These are phyloP conservation scores for Sebastes minor DNA, from an alignment of 2,797 vertebrate species.

Conservation along the genomic window DNA sequence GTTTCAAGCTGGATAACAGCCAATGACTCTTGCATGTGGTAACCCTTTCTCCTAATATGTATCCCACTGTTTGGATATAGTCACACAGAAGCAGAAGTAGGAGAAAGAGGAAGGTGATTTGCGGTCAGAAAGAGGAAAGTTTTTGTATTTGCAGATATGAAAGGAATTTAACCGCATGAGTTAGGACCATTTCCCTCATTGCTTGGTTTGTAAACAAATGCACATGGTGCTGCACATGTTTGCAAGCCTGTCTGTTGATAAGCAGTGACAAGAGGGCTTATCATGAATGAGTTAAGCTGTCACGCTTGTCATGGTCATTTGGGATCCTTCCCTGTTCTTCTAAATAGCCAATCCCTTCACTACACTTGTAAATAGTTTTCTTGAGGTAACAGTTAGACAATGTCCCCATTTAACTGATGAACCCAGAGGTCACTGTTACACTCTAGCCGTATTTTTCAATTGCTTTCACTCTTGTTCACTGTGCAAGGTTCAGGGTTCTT, in stretches of 20 bases:
- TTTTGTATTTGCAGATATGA: slow-evolving; percentile 6
- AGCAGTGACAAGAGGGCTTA: neutral
- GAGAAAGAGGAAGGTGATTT: slow-evolving; percentile 59
- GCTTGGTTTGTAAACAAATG: slow-evolving; percentile 62
- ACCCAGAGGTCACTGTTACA: neutral
- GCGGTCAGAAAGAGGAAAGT: slow-evolving; percentile 62
- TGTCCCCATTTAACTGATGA: neutral
- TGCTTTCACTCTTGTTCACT: neutral
- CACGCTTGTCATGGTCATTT: neutral
- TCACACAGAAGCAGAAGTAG: slow-evolving; percentile 65
- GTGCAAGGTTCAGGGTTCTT: no score
- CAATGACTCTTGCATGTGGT: neutral
- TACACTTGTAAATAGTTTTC: neutral
- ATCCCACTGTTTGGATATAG: neutral
- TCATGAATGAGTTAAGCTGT: slow-evolving; percentile 1
- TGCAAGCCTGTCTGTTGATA: neutral
- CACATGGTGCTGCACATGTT: slow-evolving; percentile 40
- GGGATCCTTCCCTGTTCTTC: neutral
- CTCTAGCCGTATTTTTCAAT: neutral
- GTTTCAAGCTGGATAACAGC: neutral
- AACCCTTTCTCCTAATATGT: neutral
- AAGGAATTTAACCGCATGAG: neutral
- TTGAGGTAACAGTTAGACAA: neutral
- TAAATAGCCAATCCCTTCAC: neutral
- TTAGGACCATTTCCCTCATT: slow-evolving; percentile 4